A percentile compares a stretch with the other conserved stretches of the same genome.
phyloP scores from a whole-genome alignment of 2,888 invertebrate species.

The Periphyllus acericola region DNA sequence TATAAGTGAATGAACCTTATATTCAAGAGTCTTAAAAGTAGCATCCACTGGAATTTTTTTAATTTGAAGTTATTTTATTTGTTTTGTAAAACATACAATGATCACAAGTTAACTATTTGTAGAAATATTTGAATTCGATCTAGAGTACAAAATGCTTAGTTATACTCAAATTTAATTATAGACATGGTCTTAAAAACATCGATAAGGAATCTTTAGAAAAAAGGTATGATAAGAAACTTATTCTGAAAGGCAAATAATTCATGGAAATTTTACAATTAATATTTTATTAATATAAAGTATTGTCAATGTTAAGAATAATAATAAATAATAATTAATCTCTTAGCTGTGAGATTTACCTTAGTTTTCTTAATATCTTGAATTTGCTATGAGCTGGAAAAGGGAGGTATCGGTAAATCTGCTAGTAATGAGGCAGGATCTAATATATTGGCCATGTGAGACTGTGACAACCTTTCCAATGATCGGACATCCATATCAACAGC shows the following conservation, averaged over 20 bases:
- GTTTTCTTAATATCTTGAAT: constrained; percentile 9
- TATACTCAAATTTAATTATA: too few species aligned
- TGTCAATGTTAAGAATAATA: not conserved
- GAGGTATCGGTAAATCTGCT: constrained; percentile 59
- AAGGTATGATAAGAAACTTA: not conserved
- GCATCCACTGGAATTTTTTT: too few species aligned
- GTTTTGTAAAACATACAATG: too few species aligned
- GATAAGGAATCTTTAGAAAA: not conserved
- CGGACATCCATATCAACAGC: constrained; percentile 74
- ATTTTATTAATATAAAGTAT: not conserved
- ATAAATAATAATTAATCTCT: constrained; percentile 7
- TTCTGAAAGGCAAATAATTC: not conserved
- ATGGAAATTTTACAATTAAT: not conserved
- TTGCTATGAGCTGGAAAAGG: constrained; percentile 57
- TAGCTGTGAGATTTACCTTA: constrained; percentile 31
- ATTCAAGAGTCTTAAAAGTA: too few species aligned
- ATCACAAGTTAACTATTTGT: too few species aligned
- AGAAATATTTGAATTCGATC: too few species aligned
- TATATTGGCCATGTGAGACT: constrained; percentile 67
- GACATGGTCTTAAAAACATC: too few species aligned
- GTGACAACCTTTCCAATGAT: constrained; percentile 76
- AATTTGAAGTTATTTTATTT: too few species aligned
- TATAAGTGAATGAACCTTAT: not conserved
- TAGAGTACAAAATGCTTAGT: too few species aligned
- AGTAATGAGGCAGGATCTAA: constrained; percentile 55